Percentiles rank a stretch among this genome's conserved stretches.
Conservation (phyloP, 2,797 vertebrate genomes). For the Macrochelys suwanniensis region DNA sequence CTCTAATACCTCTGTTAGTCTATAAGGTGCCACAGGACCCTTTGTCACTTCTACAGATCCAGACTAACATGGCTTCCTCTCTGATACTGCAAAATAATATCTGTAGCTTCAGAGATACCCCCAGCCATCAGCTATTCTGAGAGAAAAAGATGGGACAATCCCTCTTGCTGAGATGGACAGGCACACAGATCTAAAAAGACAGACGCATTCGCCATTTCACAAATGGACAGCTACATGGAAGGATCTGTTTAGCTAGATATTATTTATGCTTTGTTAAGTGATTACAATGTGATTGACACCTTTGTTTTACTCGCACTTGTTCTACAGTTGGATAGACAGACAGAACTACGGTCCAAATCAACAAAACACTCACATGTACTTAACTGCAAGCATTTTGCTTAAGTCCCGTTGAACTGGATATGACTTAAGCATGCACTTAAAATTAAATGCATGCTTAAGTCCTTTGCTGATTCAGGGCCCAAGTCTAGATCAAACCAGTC, state of each 20-base stretch:
- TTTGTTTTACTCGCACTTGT: neutral
- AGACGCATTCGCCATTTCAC: neutral
- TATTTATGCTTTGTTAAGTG: neutral
- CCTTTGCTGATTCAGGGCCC: neutral
- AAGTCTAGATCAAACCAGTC: neutral
- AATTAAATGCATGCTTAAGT: neutral
- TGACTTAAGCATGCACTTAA: neutral
- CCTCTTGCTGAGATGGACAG: neutral
- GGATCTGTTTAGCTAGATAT: neutral
- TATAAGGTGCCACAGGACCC: too few species aligned
- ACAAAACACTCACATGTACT: neutral
- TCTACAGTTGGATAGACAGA: neutral
- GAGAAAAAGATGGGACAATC: neutral
- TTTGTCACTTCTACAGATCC: too few species aligned
- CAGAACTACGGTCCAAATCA: neutral
- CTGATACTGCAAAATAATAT: neutral
- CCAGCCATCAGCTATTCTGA: neutral
- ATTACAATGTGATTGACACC: neutral
- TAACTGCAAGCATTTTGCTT: neutral
- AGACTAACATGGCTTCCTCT: too few species aligned
- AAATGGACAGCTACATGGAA: neutral
- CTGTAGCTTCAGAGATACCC: neutral
- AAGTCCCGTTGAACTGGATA: neutral
- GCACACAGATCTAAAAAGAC: neutral
- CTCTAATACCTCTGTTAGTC: too few species aligned